Evolutionary conservation across 2,113 vertebrate species (phyloP).

Genomic region (Glaucidium brasilianum): DNA sequence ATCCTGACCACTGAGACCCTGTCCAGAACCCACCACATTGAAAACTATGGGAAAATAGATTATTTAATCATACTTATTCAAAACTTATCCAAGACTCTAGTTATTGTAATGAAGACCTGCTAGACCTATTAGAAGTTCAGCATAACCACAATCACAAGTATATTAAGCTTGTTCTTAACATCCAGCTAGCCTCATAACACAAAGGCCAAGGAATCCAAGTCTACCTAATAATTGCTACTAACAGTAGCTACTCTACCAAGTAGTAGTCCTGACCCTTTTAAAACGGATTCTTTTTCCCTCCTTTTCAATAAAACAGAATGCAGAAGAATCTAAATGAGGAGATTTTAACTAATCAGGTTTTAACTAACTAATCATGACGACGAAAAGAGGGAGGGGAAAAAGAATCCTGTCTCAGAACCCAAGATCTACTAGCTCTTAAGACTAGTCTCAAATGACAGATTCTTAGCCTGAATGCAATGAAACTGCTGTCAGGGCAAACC

Average conservation of each 20-base stretch:
- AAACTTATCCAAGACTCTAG: neutral
- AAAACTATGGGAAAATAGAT: neutral
- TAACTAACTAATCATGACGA: neutral
- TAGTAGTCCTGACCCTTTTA: neutral
- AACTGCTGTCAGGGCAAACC: neutral
- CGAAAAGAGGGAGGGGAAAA: neutral
- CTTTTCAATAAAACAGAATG: neutral
- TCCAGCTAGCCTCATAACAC: neutral
- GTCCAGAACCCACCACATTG: neutral
- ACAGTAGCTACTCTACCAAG: neutral
- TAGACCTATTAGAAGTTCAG: neutral
- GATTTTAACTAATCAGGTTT: neutral
- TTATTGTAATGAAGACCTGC: neutral
- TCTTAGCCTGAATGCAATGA: neutral
- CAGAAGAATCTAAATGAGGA: rapidly evolving
- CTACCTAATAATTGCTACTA: neutral
- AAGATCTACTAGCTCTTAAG: neutral
- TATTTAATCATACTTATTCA: no score
- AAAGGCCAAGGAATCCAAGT: neutral
- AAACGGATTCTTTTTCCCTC: neutral
- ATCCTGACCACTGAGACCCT: neutral
- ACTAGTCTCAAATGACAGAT: neutral
- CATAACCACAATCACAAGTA: neutral
- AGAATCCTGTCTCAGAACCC: neutral
- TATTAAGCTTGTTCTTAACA: neutral